Percentiles rank a stretch among this genome's conserved stretches.
These are phyloP conservation scores for Hexactinellida sp. DNA, from an alignment of 37 sponge, comb jelly and placozoan species.

Conservation along the genomic window DNA sequence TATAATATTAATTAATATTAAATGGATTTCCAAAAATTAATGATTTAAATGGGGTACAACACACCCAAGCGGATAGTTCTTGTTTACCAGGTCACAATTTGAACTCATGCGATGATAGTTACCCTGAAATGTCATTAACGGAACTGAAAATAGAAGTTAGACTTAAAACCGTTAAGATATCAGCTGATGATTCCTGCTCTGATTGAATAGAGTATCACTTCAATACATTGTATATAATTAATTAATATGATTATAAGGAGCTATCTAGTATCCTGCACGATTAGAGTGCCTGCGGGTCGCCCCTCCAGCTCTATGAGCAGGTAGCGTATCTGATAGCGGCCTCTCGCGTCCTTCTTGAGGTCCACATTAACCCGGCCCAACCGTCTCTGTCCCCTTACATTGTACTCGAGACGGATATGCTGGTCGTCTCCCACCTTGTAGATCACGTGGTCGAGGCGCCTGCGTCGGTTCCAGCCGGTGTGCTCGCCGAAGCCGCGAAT, in stretches of 20 bases:
- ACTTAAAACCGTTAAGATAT: too few relatives aligned
- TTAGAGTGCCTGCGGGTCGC: neutral
- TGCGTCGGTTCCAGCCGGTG: neutral
- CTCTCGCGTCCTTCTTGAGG: conserved; percentile 3
- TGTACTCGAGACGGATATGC: neutral
- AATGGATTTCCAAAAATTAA: too few relatives aligned
- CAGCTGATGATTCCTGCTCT: too few relatives aligned
- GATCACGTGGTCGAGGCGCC: neutral
- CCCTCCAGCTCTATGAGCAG: neutral
- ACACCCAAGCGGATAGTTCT: too few relatives aligned
- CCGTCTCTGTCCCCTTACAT: neutral
- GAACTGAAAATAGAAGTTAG: too few relatives aligned
- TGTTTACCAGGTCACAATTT: too few relatives aligned
- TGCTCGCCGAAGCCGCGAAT: neutral
- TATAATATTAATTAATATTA: too few relatives aligned
- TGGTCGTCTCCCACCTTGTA: neutral
- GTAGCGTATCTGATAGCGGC: neutral
- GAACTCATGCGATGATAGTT: too few relatives aligned
- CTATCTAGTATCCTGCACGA: neutral
- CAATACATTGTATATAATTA: too few relatives aligned
- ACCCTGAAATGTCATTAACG: too few relatives aligned
- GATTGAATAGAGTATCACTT: too few relatives aligned
- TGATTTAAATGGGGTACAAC: too few relatives aligned
- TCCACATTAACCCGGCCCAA: conserved; percentile 1
- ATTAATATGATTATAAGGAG: neutral